Conservation (phyloP, 2,888 invertebrate genomes). For the Danaus chrysippus region DNA sequence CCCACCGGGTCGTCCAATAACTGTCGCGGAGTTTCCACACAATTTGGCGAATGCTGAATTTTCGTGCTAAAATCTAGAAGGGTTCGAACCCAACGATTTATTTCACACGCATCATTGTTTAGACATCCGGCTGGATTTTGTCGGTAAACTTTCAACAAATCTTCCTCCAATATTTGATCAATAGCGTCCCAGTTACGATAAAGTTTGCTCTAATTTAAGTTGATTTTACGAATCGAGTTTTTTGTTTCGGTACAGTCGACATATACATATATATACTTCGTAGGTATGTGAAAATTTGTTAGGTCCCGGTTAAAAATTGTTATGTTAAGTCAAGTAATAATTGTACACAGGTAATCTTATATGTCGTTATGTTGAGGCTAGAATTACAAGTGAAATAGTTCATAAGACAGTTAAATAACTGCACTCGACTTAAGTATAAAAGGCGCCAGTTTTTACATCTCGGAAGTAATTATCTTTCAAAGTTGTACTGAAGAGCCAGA, state of each 20-base stretch:
- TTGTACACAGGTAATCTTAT: background rate
- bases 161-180: slow-evolving; percentile 1
- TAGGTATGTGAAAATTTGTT: background rate
- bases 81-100: slow-evolving; percentile 24
- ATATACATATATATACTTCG: background rate
- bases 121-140: slow-evolving; percentile 11
- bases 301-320: too few relatives aligned
- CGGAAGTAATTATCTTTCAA: slow-evolving; percentile 62
- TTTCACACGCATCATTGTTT: slow-evolving; percentile 34
- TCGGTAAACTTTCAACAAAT: background rate
- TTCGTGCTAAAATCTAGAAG: slow-evolving; percentile 29
- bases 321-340: too few relatives aligned
- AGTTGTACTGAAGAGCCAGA: slow-evolving; percentile 50
- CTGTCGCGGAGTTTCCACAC: slow-evolving; percentile 36
- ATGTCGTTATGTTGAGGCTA: slow-evolving; percentile 11
- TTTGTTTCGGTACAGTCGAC: background rate
- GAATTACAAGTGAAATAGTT: slow-evolving; percentile 28
- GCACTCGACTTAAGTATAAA: slow-evolving; percentile 41
- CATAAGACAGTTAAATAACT: slow-evolving; percentile 41
- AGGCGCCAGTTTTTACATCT: slow-evolving; percentile 55
- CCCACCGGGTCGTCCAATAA: slow-evolving; percentile 33
- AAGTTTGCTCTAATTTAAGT: too few relatives aligned
- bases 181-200: background rate
- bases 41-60: slow-evolving; percentile 33
- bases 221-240: too few relatives aligned